Base-by-base conservation (phyloP, 2,888 invertebrate genomes). In the Conistra vaccinii region DNA sequence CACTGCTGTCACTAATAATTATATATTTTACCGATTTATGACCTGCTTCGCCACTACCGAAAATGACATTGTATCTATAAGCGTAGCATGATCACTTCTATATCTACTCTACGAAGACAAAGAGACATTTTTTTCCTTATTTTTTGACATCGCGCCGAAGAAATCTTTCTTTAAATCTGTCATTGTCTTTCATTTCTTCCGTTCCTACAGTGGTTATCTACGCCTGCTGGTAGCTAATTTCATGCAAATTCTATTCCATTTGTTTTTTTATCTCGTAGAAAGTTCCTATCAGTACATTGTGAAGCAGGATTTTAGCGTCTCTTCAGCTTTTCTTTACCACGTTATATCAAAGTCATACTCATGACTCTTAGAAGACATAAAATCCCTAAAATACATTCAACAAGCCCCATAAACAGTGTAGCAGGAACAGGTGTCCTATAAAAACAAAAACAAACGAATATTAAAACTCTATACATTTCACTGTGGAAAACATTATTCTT, bases 401-500 rank as follows among this genome's bases (percentile, higher is more conserved):
- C 51, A 62, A 57, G 4, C 62, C 29, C 26, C 35, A 53, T 63
- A 61, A 60, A 61, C 17, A 70, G 23, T 53, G 32, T 20, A 69
- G 0, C 20, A 62, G 42, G 69, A 80, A 78, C 86, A 84, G 84
- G 81, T 87, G 84, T 71, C 45, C 51, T 32, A 26, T 17, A 66
- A 3, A 69, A 63, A 70, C 53, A 57, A 78, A 76, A 80, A 80
- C 61, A 57, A 76, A 70, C 55, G 20, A 67, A 79, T 74, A 80
- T 77, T 77, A 77, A 84, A 84, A 86, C 77, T 80, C 77, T 78
- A 83, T 81, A 81, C 88, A 86, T 86, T 86, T 87, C 84, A 72
- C 82, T 72, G 66, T 81, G 73, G 79, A 83, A 87, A 90, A 82
- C 73, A 74, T 86, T 90, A 93, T 91, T 91, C 92, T 91, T 91